These are phyloP conservation scores for Fregetta grallaria DNA, from an alignment of 2,113 vertebrate genomes.

Conservation along the genomic window DNA sequence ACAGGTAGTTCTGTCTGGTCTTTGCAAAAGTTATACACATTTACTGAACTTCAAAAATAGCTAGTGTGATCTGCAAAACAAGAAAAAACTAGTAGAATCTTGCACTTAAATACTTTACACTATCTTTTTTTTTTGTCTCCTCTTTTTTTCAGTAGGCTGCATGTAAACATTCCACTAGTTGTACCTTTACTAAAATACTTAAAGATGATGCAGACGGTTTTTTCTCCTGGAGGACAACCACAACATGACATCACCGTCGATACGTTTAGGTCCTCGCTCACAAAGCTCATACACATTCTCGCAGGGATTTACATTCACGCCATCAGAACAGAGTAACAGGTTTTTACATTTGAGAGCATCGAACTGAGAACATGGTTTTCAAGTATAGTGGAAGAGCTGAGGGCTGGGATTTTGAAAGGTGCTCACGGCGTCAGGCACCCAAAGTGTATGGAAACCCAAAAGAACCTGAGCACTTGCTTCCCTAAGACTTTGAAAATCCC, in stretches of 20 bases:
- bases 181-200: slow-evolving; percentile 26
- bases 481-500: slow-evolving; percentile 11
- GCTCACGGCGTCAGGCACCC: neutral
- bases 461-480: neutral
- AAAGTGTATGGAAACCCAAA: neutral
- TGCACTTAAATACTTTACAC: slow-evolving; percentile 46
- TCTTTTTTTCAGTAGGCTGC: slow-evolving; percentile 18
- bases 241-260: neutral
- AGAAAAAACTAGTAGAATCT: slow-evolving; percentile 55
- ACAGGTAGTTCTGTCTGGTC: slow-evolving; percentile 59
- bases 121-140: neutral
- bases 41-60: slow-evolving; percentile 56
- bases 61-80: slow-evolving; percentile 44
- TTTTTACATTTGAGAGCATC: neutral
- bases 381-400: slow-evolving; percentile 36
- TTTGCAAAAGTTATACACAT: slow-evolving; percentile 51
- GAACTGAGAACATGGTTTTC: neutral
- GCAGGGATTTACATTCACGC: slow-evolving; percentile 37
- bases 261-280: neutral
- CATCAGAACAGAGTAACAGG: neutral
- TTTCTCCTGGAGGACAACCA: neutral
- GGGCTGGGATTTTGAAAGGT: slow-evolving; percentile 32
- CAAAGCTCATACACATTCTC: neutral
- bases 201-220: neutral
- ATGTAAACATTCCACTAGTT: slow-evolving; percentile 65